phyloP scores from a whole-genome alignment of 2,888 invertebrate species.

The Scaeva pyrastri region DNA sequence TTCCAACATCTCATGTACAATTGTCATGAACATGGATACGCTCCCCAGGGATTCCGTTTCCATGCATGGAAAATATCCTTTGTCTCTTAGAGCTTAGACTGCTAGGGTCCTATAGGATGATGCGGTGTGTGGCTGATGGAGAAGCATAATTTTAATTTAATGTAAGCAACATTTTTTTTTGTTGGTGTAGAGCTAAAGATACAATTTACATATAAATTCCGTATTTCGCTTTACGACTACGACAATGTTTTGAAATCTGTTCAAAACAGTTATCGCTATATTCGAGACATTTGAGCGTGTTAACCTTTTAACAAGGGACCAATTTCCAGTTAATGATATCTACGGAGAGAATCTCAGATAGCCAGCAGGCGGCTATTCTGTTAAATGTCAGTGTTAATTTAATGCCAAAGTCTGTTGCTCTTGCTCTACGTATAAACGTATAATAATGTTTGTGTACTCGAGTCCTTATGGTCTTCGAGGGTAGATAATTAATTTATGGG shows the following conservation, averaged over 20 bases:
- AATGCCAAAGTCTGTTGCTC: conserved; percentile 17
- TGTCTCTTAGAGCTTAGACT: not conserved
- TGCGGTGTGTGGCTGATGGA: no score
- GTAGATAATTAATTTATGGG: conserved; percentile 22
- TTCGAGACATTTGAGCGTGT: conserved; percentile 66
- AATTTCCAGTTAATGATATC: conserved; percentile 59
- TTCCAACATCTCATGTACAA: conserved; percentile 27
- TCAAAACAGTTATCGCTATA: conserved; percentile 60
- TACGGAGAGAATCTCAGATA: conserved; percentile 53
- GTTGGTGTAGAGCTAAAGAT: conserved; percentile 1
- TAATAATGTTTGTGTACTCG: no score
- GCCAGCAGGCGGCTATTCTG: conserved; percentile 42
- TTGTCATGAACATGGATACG: conserved; percentile 28
- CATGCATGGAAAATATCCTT: not conserved
- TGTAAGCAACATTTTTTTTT: conserved; percentile 38
- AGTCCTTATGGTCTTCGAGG: conserved; percentile 18
- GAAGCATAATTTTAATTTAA: conserved; percentile 56
- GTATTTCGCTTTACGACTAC: conserved; percentile 31
- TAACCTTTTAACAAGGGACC: conserved; percentile 62
- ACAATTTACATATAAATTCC: conserved; percentile 72
- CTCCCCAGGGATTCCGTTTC: not conserved
- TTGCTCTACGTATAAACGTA: not conserved
- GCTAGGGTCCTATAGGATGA: no score
- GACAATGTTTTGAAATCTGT: conserved; percentile 48
- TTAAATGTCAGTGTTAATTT: conserved; percentile 32